Evolutionary conservation across 2,113 vertebrate genomes (phyloP), one percentile per base, ranked within the genome.

Genomic region (Stictonetta naevosa): DNA sequence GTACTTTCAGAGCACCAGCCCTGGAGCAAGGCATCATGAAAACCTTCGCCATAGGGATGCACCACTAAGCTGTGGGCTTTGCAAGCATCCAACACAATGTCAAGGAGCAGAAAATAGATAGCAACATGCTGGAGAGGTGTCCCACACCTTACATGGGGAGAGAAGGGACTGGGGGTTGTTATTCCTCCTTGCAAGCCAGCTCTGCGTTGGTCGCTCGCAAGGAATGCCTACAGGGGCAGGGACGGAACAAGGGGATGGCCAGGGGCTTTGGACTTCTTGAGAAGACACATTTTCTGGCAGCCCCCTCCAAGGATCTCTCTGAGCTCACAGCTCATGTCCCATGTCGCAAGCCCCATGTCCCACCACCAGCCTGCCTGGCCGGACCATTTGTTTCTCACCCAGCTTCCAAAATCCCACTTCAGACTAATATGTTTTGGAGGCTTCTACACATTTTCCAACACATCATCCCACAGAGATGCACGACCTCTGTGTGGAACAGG

Each of bases 51-150:
- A 48, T 50, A 72, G n/a, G 48, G 42, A 80, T 84, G 42, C 6
- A 3, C 56, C 1, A 1, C 48, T 72, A 18, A 81, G 25, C 31
- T 2, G 0, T 0, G 0, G 64, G 81, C 10, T 81, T 72, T 72
- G 56, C 38, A 56, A 85, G 58, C 25, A 31, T 20, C 29, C 55
- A 78, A 20, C 31, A 71, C 55, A 28, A 2, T 34, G 81, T 74
- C 19, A 36, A 81, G 38, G 52, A 33, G 23, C 0, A 0, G 12
- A 63, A 90, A 90, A 77, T 8, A 23, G 38, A 48, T 60, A 33
- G n/a, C 19, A 69, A 67, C 3, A 0, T 55, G 12, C 3, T 44
- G 44, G 34, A 69, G n/a, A 23, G 6, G 11, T 83, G 25, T 5
- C 34, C 14, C 6, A 29, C 20, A 38, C 8, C 53, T 13, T 64